Conservation (phyloP, 2,888 invertebrate genomes). For the Xestia xanthographa region DNA sequence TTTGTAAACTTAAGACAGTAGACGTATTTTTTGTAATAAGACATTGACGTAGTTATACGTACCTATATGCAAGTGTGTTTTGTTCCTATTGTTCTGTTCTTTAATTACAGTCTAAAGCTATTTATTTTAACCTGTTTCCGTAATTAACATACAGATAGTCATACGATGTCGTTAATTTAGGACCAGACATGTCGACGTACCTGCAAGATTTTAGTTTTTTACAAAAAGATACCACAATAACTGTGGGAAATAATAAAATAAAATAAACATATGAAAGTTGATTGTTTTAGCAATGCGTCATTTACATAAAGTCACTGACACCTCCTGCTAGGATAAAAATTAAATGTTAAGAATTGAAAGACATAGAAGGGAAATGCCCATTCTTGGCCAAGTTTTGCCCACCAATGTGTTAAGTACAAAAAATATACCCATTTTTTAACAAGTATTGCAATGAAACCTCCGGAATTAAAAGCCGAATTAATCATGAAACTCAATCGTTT, state of each 20-base stretch:
- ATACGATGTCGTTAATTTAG: not conserved
- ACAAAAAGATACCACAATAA: not conserved
- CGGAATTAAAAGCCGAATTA: too few relatives aligned
- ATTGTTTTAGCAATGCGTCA: not conserved
- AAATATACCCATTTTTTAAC: too few relatives aligned
- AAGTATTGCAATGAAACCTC: too few relatives aligned
- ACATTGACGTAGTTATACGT: too few relatives aligned
- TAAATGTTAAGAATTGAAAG: not conserved
- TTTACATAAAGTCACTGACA: not conserved
- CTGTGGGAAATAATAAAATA: not conserved
- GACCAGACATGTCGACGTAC: not conserved
- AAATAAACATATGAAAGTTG: not conserved
- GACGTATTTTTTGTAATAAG: too few relatives aligned
- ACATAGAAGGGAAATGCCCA: too few relatives aligned
- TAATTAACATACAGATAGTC: not conserved
- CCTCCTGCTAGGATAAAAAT: not conserved
- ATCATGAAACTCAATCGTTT: too few relatives aligned
- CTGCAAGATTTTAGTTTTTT: not conserved
- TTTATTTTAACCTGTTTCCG: not conserved
- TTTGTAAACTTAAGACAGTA: too few relatives aligned
- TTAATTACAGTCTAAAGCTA: not conserved
- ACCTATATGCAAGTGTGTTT: not conserved
- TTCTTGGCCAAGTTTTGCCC: too few relatives aligned
- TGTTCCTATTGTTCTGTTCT: not conserved
- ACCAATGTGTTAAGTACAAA: too few relatives aligned